phyloP scores from a whole-genome alignment of 2,888 invertebrate species.

The Dryobota labecula region DNA sequence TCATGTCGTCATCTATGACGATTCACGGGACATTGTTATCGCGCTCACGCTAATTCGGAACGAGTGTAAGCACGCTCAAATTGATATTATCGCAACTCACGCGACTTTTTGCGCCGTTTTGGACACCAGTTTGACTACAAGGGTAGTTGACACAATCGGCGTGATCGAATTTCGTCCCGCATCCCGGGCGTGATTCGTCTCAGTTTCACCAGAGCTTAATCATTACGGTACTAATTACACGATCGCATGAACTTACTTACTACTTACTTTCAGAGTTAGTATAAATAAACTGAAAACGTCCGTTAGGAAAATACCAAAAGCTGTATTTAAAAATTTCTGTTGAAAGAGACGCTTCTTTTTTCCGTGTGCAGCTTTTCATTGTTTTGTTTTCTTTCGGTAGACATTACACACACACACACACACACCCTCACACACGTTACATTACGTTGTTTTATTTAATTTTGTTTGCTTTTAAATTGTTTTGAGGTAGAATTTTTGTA shows the following conservation, averaged over 20 bases:
- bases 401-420: too few relatives aligned
- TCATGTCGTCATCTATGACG: too few relatives aligned
- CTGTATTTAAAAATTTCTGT: slow-evolving; percentile 1
- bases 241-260: background rate
- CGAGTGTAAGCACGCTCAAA: too few relatives aligned
- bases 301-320: slow-evolving; percentile 14
- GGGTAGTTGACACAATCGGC: too few relatives aligned
- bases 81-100: too few relatives aligned
- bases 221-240: background rate
- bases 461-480: background rate
- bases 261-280: background rate
- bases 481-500: background rate
- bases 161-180: background rate
- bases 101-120: too few relatives aligned
- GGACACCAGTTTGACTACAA: too few relatives aligned
- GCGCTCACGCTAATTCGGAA: too few relatives aligned
- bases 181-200: background rate
- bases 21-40: too few relatives aligned
- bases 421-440: too few relatives aligned
- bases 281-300: background rate
- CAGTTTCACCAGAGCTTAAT: background rate
- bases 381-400: background rate
- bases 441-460: background rate
- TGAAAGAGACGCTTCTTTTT: background rate
- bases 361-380: background rate